Conservation (phyloP, 2,888 invertebrate species). For the Brenthis daphne region DNA sequence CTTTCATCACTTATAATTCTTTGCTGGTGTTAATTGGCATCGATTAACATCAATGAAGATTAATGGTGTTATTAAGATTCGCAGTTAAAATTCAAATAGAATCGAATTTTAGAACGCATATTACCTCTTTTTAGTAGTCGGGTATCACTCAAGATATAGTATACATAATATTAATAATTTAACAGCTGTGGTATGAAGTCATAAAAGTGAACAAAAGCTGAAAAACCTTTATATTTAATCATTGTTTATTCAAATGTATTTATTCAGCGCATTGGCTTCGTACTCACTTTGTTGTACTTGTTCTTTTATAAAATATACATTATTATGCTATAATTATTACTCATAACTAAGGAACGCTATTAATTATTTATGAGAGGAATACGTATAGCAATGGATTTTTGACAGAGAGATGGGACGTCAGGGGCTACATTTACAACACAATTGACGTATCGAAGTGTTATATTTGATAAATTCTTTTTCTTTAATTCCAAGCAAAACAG, state of each 20-base stretch:
- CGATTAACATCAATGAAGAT: no score
- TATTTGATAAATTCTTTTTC: no score
- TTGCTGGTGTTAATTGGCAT: no score
- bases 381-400: background rate
- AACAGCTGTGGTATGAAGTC: slow-evolving; percentile 14
- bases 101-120: no score
- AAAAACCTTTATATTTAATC: slow-evolving; percentile 16
- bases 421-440: no score
- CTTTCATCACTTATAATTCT: no score
- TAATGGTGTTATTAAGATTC: no score
- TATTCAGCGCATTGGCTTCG: slow-evolving; percentile 13
- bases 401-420: no score
- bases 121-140: no score
- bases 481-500: no score
- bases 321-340: slow-evolving; percentile 5
- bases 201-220: slow-evolving; percentile 5
- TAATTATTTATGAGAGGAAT: background rate
- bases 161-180: background rate
- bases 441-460: no score
- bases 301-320: background rate
- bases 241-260: slow-evolving; percentile 18
- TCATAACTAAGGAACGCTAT: slow-evolving; percentile 11
- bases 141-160: background rate
- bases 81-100: no score
- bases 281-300: slow-evolving; percentile 1